A percentile compares a stretch with the other conserved stretches of the same genome.
Conservation (phyloP, 2,113 vertebrate species). For the Psephotus haematonotus region DNA sequence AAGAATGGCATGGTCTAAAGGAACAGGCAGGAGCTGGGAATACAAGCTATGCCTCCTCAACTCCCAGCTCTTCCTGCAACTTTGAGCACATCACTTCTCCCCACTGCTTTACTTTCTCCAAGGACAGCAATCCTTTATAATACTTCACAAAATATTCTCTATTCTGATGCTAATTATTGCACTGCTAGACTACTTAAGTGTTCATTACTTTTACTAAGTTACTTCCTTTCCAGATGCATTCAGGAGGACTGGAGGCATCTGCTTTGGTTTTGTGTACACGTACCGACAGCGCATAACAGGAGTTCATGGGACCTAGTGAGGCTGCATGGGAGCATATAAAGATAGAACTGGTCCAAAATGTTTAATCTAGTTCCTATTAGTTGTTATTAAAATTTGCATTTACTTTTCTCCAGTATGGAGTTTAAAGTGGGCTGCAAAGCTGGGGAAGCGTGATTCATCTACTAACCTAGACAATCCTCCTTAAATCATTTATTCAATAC, state of each 20-base stretch:
- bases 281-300: neutral
- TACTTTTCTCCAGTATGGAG: neutral
- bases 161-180: neutral
- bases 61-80: neutral
- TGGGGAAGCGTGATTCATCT: neutral
- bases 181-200: neutral
- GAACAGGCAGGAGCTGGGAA: neutral
- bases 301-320: neutral
- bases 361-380: neutral
- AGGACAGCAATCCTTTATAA: neutral
- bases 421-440: neutral
- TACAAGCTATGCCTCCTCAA: neutral
- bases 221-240: neutral
- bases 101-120: neutral
- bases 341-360: neutral
- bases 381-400: neutral
- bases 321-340: neutral
- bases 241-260: neutral
- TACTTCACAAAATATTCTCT: neutral
- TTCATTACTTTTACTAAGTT: neutral
- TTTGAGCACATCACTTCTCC: neutral
- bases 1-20: neutral
- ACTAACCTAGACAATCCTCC: conserved; percentile 5
- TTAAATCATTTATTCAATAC: conserved; percentile 29
- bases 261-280: neutral